Evolutionary conservation across 1,140 invertebrate genomes (phyloP).

Genomic region (Conopomorpha cramerella): DNA sequence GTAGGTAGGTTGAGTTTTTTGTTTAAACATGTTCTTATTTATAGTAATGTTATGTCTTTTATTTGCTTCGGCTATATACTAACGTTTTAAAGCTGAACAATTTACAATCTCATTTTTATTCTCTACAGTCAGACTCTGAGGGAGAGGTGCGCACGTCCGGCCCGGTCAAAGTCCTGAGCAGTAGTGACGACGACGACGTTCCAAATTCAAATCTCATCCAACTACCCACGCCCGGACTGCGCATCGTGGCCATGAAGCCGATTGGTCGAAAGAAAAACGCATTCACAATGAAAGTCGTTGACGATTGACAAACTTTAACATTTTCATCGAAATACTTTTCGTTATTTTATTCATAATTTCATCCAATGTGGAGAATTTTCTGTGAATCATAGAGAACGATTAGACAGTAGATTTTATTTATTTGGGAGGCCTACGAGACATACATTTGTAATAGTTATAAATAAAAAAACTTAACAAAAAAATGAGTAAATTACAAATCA

Average conservation of each 20-base stretch:
- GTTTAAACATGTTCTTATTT: too few species aligned
- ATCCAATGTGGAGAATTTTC: constrained; percentile 13
- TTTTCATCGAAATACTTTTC: constrained; percentile 2
- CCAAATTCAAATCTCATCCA: constrained; percentile 20
- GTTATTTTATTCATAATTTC: too few species aligned
- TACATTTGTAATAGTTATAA: too few species aligned
- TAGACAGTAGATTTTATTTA: too few species aligned
- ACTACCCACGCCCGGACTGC: constrained; percentile 11
- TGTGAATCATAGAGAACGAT: constrained; percentile 9
- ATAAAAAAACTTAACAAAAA: too few species aligned
- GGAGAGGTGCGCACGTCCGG: constrained; percentile 20
- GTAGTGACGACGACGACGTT: constrained; percentile 44
- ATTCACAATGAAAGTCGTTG: constrained; percentile 41
- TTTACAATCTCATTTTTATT: too few species aligned
- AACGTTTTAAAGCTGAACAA: too few species aligned
- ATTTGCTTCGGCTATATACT: too few species aligned
- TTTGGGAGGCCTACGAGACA: too few species aligned
- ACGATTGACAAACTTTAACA: constrained; percentile 23
- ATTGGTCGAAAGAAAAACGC: constrained; percentile 28
- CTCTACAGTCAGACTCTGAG: constrained; percentile 38
- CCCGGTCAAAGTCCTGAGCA: constrained; percentile 34
- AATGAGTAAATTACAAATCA: too few species aligned
- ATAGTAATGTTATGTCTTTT: too few species aligned
- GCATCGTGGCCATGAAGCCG: constrained; percentile 37
- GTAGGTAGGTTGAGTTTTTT: too few species aligned